Percentiles rank a stretch among this genome's conserved stretches.
Evolutionary conservation across 2,113 vertebrate species (phyloP).

Genomic region (Nesoenas mayeri): DNA sequence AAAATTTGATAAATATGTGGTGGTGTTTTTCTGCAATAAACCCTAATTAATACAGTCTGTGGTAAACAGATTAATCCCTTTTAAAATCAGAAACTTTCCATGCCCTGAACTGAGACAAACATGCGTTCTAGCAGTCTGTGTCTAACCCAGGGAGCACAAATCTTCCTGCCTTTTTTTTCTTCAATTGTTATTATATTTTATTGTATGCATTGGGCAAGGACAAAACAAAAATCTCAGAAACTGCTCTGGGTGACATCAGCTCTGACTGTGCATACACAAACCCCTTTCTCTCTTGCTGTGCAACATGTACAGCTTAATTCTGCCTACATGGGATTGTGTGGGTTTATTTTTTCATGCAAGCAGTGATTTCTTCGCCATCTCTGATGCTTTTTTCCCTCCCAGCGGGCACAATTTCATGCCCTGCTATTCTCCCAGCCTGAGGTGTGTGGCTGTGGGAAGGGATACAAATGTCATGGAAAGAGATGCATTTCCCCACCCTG

Average conservation of each 20-base stretch:
- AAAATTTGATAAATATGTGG: constrained; percentile 66
- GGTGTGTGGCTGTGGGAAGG: not conserved
- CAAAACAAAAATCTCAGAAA: not conserved
- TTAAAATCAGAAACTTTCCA: constrained; percentile 63
- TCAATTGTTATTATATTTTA: not conserved
- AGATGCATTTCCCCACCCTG: rapidly evolving
- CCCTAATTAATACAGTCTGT: constrained; percentile 62
- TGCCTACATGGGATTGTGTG: not conserved
- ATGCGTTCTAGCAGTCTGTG: constrained; percentile 13
- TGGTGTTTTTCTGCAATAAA: constrained; percentile 49
- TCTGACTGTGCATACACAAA: not conserved
- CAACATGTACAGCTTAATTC: not conserved
- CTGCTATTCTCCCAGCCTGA: not conserved
- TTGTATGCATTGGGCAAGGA: not conserved
- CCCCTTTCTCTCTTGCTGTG: not conserved
- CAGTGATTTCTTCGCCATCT: not conserved
- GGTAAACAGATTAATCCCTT: constrained; percentile 61
- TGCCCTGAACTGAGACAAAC: constrained; percentile 41
- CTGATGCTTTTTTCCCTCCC: not conserved
- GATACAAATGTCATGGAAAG: not conserved
- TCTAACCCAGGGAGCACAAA: not conserved
- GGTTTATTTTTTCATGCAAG: not conserved
- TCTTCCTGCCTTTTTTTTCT: not conserved
- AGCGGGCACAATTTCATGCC: rapidly evolving
- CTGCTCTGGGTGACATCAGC: not conserved